Base-by-base conservation (phyloP, 2,888 invertebrate genomes). In the Drosophila melanosoma region DNA sequence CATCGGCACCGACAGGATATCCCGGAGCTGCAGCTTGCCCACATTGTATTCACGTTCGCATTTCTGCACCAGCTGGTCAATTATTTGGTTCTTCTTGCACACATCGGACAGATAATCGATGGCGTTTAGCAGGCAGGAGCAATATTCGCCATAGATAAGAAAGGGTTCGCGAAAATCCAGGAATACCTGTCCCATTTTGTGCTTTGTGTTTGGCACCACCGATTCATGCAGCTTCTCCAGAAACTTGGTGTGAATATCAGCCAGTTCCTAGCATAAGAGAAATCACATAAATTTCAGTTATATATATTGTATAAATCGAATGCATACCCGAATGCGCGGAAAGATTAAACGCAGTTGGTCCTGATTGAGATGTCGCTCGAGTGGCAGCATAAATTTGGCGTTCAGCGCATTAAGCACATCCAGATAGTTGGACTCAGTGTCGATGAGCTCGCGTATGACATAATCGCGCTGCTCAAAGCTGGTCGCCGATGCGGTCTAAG, bases 1-100 rank as follows among this genome's bases (percentile, higher is more conserved):
- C 98, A 99, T 99, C 51, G 99, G 99, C 77, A 99, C 98, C 29
- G 98, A 98, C 54, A 99, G 94, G 79, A 99, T 97, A 93, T 99
- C 99, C 57, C 99, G 95, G 82, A 99, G 94, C 93, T 98, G 97
- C 91, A 99, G 98, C 91, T 98, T 96, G 17, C 98, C 98, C 88
- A 98, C 97, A 93, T 98, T 99, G 89, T 98, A 98, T 91, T 97
- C 97, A 89, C 96, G 96, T 93, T 99, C 98, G 93, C 98, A 98
- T 94, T 96, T 96, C 97, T 93, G 92, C 51, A 93, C 93, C 66
- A 93, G 81, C 70, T 93, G 92, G 64, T 93, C 93, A 58, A 93
- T 91, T 36, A 90, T 87, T 76, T 90, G 90, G 79, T 92, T 93
- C 69, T 92, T 91, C 81, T 93, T 93, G 80, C 93, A 93, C 40